Evolutionary conservation across 2,888 invertebrate genomes (phyloP), one percentile per base, ranked within the genome.

Genomic region (Yponomeuta sedellus): DNA sequence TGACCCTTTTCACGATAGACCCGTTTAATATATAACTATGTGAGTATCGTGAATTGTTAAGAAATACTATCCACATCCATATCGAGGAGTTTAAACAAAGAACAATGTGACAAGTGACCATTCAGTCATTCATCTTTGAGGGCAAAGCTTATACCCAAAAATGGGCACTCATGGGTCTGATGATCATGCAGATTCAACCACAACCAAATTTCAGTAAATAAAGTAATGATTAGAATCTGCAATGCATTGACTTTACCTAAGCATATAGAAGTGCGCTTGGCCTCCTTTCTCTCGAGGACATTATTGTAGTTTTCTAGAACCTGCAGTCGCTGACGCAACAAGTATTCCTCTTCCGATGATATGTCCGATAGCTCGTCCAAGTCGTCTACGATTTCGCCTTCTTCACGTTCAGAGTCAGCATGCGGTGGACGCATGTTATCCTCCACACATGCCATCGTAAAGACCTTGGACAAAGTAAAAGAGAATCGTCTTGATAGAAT

Each of bases 341-440:
- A 74, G 70, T 83, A 87, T 72, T 91, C 91, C 73, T 92, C 91
- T 63, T 88, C 91, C 0, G 91, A 91, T 1, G 91, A 92, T 72
- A 91, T 90, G 72, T 91, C 91, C 1, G 91, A 90, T 0, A 90
- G 73, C 65, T 87, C 86, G 70, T 89, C 86, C 10, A 82, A 71
- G 10, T 86, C 86, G 66, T 87, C 91, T 11, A 90, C 82, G 67
- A 92, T 91, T 78, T 92, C 91, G 6, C 91, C 91, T 76, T 92
- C 91, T 71, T 92, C 91, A 81, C 87, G 87, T 71, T 92, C 91
- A 0, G 86, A 88, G 68, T 89, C 89, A 69, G 68, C 79, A 66
- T 81, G 76, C 12, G 66, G 69, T 70, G 79, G 73, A 67, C 75
- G 71, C 69, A 82, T 75, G 73, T 77, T 83, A 8, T 34, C 34